Evolutionary conservation across 1,140 invertebrate genomes (phyloP).

Genomic region (Agrilus planipennis): DNA sequence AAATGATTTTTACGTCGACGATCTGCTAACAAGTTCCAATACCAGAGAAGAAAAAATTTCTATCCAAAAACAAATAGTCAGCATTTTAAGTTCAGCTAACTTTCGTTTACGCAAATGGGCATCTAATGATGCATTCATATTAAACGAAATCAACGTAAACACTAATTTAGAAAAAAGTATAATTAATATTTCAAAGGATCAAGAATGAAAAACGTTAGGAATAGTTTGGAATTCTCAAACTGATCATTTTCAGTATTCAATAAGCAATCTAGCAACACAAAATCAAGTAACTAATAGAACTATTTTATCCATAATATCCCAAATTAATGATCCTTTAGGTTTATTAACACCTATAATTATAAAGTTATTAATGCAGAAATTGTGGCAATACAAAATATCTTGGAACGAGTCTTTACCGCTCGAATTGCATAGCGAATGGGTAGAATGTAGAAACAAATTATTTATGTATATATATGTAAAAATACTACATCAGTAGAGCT

Average conservation of each 20-base stretch:
- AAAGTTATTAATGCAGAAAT: neutral
- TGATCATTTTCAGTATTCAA: neutral
- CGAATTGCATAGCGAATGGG: slow-evolving; percentile 2
- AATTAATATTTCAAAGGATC: no score
- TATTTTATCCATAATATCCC: neutral
- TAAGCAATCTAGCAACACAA: neutral
- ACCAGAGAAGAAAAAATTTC: no score
- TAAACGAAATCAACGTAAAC: no score
- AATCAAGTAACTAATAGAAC: neutral
- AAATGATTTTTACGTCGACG: no score
- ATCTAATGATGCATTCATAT: no score
- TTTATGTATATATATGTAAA: neutral
- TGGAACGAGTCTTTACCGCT: slow-evolving; percentile 7
- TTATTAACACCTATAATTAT: neutral
- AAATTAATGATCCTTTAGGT: neutral
- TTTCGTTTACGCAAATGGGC: no score
- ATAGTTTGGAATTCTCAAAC: neutral
- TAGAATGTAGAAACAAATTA: neutral
- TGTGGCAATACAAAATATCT: neutral
- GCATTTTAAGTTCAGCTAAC: no score
- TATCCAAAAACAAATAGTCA: no score
- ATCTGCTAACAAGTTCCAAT: no score
- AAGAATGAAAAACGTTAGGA: neutral
- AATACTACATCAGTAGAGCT: slow-evolving; percentile 14
- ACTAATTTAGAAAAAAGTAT: no score